These are phyloP conservation scores for Tapirus indicus DNA, from an alignment of 2,797 vertebrate genomes.

Conservation along the genomic window DNA sequence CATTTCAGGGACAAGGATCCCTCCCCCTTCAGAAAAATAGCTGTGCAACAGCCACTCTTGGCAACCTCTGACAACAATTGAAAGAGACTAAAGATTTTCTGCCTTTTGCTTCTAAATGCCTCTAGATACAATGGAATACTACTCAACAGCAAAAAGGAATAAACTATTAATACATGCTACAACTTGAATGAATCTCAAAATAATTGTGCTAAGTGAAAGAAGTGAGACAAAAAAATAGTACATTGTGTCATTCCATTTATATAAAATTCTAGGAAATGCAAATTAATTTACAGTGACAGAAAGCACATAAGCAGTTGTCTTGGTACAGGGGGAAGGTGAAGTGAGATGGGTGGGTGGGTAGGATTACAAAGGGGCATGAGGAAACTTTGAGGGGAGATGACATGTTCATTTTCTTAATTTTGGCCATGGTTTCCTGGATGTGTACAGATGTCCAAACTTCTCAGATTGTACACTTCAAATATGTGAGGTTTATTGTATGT, in stretches of 20 bases:
- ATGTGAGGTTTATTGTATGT: neutral
- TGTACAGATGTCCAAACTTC: neutral
- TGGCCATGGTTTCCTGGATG: neutral
- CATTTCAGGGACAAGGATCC: constrained; percentile 74
- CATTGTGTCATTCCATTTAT: neutral
- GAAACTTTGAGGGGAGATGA: neutral
- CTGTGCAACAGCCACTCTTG: neutral
- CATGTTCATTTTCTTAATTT: constrained; percentile 18
- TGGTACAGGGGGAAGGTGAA: neutral
- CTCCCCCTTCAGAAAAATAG: constrained; percentile 75
- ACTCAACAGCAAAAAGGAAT: constrained; percentile 1
- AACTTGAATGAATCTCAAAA: neutral
- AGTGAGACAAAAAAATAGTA: neutral
- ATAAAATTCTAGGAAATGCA: constrained; percentile 39
- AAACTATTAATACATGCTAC: neutral
- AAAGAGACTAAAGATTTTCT: neutral
- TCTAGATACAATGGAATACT: constrained; percentile 14
- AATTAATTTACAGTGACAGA: neutral
- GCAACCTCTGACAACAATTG: constrained; percentile 62
- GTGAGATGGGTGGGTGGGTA: neutral
- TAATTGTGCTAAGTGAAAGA: neutral
- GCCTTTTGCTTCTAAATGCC: neutral
- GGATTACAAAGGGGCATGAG: neutral
- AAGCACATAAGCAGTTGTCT: neutral
- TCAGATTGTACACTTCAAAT: constrained; percentile 26